Evolutionary conservation across 2,888 invertebrate genomes (phyloP).

Genomic region (Diploptera punctata): DNA sequence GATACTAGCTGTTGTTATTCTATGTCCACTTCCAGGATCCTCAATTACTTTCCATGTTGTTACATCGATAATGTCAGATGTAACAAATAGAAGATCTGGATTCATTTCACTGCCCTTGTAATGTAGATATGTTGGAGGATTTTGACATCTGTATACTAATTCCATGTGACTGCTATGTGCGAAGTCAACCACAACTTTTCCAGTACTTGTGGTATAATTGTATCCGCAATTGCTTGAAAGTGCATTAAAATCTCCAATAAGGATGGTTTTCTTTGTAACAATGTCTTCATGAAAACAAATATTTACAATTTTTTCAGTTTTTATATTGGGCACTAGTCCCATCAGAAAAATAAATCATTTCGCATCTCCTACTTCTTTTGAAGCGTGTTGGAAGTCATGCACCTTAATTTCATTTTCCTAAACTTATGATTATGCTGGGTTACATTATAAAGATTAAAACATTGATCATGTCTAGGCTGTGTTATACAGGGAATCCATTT

Average conservation of each 20-base stretch:
- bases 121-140: not conserved
- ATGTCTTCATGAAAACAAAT: not conserved
- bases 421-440: no score
- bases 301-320: no score
- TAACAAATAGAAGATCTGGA: not conserved
- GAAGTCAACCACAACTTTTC: not conserved
- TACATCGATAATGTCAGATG: not conserved
- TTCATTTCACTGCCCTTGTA: not conserved
- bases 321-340: no score
- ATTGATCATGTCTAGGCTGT: no score
- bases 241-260: not conserved
- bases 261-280: not conserved
- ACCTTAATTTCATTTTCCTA: no score
- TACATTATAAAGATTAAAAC: no score
- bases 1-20: no score
- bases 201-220: not conserved
- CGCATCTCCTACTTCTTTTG: no score
- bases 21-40: no score
- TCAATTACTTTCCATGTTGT: not conserved
- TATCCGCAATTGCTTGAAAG: not conserved
- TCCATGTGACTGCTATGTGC: not conserved
- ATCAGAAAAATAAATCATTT: no score
- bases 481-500: no score
- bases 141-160: not conserved
- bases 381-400: no score